phyloP scores from a whole-genome alignment of 2,113 vertebrate species.

The Pterocles orientalis region DNA sequence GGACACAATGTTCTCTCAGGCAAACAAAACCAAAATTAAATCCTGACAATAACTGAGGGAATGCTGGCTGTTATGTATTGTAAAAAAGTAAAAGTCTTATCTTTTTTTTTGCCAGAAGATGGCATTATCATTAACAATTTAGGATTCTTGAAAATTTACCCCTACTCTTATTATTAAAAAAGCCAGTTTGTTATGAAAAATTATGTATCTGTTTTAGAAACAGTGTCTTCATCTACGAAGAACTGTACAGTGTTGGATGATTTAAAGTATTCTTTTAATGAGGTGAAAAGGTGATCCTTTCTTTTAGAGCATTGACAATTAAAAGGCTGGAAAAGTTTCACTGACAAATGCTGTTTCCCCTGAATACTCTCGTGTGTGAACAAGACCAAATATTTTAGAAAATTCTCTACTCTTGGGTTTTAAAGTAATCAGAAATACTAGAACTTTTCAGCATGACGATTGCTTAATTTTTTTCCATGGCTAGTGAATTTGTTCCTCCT shows the following conservation, averaged over 20 bases:
- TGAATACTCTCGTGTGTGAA: neutral
- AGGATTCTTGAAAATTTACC: neutral
- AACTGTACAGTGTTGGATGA: neutral
- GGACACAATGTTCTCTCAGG: neutral
- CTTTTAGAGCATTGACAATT: neutral
- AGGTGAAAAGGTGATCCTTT: neutral
- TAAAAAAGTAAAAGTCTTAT: neutral
- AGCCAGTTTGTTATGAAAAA: neutral
- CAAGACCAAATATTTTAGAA: neutral
- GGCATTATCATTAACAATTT: constrained; percentile 20
- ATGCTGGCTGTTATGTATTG: neutral
- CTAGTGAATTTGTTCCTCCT: neutral
- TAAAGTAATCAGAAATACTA: neutral
- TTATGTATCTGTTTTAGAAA: neutral
- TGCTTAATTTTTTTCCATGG: neutral
- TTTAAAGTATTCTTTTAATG: neutral
- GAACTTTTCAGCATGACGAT: rapidly evolving
- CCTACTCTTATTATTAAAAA: neutral
- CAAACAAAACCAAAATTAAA: neutral
- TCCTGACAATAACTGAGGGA: neutral
- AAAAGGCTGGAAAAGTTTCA: neutral
- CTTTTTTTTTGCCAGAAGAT: constrained; percentile 48
- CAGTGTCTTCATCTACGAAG: neutral
- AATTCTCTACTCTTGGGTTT: neutral
- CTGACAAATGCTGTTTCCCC: neutral